Conservation (phyloP, 2,888 invertebrate genomes). For the Trissoscelio sp. region DNA sequence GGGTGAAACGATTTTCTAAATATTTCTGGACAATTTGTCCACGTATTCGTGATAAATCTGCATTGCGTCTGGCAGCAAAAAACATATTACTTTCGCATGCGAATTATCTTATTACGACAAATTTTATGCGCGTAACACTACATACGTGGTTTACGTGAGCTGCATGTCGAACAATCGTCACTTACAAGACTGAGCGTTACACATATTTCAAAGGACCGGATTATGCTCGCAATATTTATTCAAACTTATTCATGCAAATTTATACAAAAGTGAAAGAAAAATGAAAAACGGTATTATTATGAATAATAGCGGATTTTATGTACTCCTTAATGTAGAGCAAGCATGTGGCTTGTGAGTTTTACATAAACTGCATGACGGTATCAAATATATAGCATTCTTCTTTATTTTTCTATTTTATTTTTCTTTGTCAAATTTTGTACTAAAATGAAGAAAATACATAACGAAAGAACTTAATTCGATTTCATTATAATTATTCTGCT, state of each 20-base stretch:
- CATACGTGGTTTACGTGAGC: slow-evolving; percentile 56
- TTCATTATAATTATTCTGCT: slow-evolving; percentile 15
- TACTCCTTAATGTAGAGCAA: slow-evolving; percentile 14
- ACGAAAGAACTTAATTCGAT: not conserved
- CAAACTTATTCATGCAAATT: slow-evolving; percentile 42
- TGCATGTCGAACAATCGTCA: slow-evolving; percentile 61
- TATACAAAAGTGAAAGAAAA: slow-evolving; percentile 42
- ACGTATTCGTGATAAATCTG: slow-evolving; percentile 58
- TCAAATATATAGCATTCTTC: not conserved
- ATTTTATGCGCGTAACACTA: slow-evolving; percentile 60
- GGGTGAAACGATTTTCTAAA: slow-evolving; percentile 26
- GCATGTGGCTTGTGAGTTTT: slow-evolving; percentile 13
- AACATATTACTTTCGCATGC: slow-evolving; percentile 58
- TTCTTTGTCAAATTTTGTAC: not conserved
- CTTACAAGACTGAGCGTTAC: slow-evolving; percentile 39
- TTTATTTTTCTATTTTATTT: not conserved
- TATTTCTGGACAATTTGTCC: slow-evolving; percentile 22
- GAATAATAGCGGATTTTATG: slow-evolving; percentile 33
- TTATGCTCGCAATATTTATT: slow-evolving; percentile 40
- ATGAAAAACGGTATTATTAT: slow-evolving; percentile 29
- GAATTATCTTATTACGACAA: slow-evolving; percentile 66
- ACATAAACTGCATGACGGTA: slow-evolving; percentile 2
- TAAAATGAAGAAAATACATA: not conserved
- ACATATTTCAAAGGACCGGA: slow-evolving; percentile 43
- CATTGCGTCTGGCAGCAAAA: slow-evolving; percentile 43